Percentiles rank a stretch among this genome's conserved stretches.
phyloP scores from a whole-genome alignment of 2,797 vertebrate species.

The Artibeus lituratus region DNA sequence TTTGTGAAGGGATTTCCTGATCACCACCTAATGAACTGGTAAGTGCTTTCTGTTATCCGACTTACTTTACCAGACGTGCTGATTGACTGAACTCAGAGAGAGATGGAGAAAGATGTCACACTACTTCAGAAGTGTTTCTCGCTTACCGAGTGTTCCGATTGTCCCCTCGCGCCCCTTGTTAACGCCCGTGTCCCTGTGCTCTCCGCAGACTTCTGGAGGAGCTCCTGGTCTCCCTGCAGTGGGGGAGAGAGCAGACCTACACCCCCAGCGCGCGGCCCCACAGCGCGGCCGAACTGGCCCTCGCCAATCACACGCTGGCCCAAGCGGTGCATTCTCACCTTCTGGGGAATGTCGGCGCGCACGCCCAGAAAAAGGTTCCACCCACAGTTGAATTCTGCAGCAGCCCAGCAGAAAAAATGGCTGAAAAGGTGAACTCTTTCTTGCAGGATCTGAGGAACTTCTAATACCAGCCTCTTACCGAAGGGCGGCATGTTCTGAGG shows the following conservation, averaged over 20 bases:
- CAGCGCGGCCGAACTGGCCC: slow-evolving; percentile 91
- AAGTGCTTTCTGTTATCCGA: not conserved
- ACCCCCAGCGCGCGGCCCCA: slow-evolving; percentile 91
- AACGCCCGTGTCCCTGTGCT: slow-evolving; percentile 11
- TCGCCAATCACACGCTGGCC: slow-evolving; percentile 90
- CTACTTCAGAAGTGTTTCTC: not conserved
- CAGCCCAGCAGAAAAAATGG: slow-evolving; percentile 98
- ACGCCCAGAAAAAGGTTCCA: slow-evolving; percentile 77
- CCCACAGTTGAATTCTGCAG: slow-evolving; percentile 86
- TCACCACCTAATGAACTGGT: not conserved
- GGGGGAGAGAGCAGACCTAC: slow-evolving; percentile 95
- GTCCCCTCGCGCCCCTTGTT: not conserved
- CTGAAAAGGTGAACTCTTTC: slow-evolving; percentile 89
- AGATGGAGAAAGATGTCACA: not conserved
- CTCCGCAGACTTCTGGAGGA: slow-evolving; percentile 91
- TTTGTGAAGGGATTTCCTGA: slow-evolving; percentile 1
- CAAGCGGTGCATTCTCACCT: slow-evolving; percentile 92
- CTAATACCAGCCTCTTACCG: not conserved
- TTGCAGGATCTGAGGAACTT: not conserved
- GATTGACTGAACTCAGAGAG: not conserved
- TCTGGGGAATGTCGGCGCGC: slow-evolving; percentile 87
- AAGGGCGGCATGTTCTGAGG: not conserved
- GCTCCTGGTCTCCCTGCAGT: slow-evolving; percentile 94
- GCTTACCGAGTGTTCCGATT: not conserved
- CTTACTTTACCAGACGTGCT: not conserved